Base-by-base conservation (phyloP, 2,797 vertebrate species). In the Lindbergichthys nudifrons region DNA sequence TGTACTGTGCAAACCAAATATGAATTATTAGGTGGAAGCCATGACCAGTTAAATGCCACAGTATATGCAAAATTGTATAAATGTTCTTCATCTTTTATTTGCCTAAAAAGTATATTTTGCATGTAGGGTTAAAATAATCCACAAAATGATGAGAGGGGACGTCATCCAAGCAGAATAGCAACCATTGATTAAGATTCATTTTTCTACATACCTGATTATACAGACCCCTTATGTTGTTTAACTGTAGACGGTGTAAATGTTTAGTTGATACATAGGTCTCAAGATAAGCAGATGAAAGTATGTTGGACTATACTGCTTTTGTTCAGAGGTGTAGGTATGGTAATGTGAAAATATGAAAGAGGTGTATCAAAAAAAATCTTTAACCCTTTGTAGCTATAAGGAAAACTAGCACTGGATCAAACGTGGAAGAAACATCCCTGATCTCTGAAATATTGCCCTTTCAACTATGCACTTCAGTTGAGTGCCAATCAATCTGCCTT, bases 401-500 rank as follows among this genome's bases (percentile, higher is more conserved):
- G 15, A 47, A 16, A 64, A 41, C 36, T 36, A 32, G 41, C 52
- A 47, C 32, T 39, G 8, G 59, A 76, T 75, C 58, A 71, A 68
- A 71, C 42, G 21, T n/a, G 1, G n/a, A 50, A 65, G 50, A 60
- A 14, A 26, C 18, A 26, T 60, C 23, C 21, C n/a, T 64, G 56
- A 66, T 78, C 57, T 61, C 47, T 15, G 51, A 68, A 45, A 68
- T 54, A 53, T 36, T 52, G 45, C 42, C 59, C 36, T 69, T 60
- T 65, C 59, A 73, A 41, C 43, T 52, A 32, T 14, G 23, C 63
- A n/a, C 62, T 59, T 63, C 79, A 48, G 60, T 61, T 51, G 39
- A 81, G 54, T 63, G 63, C 62, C 71, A 72, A 56, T 79, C 68
- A 75, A 23, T 46, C 59, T 46, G 23, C 4, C 15, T 36, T 50